Conservation (phyloP, 2,888 invertebrate species). For the Ariolimax columbianus region DNA sequence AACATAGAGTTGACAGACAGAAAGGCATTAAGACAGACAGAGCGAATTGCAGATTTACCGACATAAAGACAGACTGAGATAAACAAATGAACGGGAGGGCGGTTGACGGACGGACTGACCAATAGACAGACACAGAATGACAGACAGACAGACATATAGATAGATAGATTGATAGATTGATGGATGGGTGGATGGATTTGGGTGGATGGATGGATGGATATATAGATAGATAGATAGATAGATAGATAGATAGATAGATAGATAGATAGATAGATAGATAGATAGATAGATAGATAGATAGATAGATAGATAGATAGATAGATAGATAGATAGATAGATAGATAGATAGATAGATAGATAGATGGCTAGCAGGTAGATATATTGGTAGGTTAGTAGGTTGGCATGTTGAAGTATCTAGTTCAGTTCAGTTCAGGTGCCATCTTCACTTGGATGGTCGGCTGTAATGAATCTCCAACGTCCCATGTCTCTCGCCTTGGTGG, state of each 20-base stretch:
- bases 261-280: background rate
- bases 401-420: no score
- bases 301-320: background rate
- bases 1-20: no score
- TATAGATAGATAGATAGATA: background rate
- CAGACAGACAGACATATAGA: background rate
- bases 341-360: background rate
- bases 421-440: no score
- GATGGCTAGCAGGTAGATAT: slow-evolving; percentile 1
- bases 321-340: background rate
- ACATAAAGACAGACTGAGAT: background rate
- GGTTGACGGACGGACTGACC: background rate
- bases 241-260: slow-evolving; percentile 5
- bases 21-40: no score
- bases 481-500: no score
- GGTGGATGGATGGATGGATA: background rate
- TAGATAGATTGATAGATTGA: background rate
- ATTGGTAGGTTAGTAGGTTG: background rate
- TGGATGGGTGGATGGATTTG: background rate
- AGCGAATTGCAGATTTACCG: background rate
- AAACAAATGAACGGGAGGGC: no score
- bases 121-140: background rate
- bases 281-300: background rate
- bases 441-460: no score
- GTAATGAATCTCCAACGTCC: no score